A percentile compares a stretch with the other conserved stretches of the same genome.
These are phyloP conservation scores for Oceanodroma leucorhoa DNA, from an alignment of 2,797 vertebrate species.

Conservation along the genomic window DNA sequence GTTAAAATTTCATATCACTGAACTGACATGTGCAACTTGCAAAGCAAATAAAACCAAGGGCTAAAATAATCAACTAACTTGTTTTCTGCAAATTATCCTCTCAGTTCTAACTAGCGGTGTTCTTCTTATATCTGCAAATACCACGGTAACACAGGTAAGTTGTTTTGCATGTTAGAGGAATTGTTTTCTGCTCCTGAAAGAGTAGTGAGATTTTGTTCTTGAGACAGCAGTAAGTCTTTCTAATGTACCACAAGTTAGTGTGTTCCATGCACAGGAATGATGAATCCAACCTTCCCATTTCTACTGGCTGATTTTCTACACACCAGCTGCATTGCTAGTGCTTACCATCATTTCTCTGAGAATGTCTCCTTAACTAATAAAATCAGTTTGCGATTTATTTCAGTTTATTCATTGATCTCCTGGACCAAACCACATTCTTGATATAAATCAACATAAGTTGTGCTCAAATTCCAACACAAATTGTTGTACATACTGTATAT, in stretches of 20 bases:
- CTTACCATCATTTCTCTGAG: neutral
- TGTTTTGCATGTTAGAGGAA: neutral
- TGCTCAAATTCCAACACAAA: neutral
- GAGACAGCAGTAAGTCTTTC: neutral
- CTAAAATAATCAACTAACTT: neutral
- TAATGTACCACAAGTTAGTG: neutral
- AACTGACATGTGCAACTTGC: neutral
- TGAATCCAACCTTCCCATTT: neutral
- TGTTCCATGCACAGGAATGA: neutral
- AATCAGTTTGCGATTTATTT: neutral
- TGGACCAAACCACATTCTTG: neutral
- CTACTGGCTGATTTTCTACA: neutral
- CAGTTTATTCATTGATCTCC: neutral
- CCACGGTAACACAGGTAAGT: neutral
- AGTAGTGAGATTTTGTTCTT: neutral
- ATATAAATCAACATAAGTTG: neutral
- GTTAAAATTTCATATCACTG: neutral
- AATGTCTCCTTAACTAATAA: neutral
- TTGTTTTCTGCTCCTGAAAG: neutral
- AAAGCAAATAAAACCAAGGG: neutral
- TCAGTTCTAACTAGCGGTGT: neutral
- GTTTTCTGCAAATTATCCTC: neutral
- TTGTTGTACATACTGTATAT: rapidly evolving
- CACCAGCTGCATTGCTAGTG: neutral
- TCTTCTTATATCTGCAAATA: neutral